A percentile compares a stretch with the other conserved stretches of the same genome.
These are phyloP conservation scores for Prionace glauca DNA, from an alignment of 2,797 vertebrate species.

Conservation along the genomic window DNA sequence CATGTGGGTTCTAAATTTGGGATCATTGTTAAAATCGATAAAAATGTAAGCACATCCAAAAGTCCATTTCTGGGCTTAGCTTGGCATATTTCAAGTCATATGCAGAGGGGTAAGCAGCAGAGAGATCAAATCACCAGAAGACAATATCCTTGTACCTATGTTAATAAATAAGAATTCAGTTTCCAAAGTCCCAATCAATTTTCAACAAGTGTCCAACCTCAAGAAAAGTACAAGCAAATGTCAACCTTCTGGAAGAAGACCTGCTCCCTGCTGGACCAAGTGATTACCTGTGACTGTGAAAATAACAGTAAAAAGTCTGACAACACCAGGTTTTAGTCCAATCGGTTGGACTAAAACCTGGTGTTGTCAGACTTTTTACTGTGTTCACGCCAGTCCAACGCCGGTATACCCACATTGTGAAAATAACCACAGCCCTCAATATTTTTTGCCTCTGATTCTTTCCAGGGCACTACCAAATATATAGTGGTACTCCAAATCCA, in stretches of 20 bases:
- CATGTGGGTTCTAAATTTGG: background rate
- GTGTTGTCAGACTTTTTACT: no score
- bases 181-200: background rate
- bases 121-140: background rate
- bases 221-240: no score
- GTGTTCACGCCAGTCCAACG: no score
- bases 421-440: background rate
- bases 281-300: background rate
- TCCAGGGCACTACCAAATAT: background rate
- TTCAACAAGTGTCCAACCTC: no score
- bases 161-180: background rate
- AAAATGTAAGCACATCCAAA: background rate
- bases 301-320: no score
- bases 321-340: no score
- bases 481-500: background rate
- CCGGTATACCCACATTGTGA: no score
- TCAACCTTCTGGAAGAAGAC: background rate
- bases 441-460: background rate
- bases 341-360: no score
- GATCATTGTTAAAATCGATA: background rate
- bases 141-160: background rate
- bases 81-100: background rate
- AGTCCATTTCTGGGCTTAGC: background rate
- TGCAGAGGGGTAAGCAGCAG: background rate
- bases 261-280: background rate